A percentile compares a stretch with the other conserved stretches of the same genome.
These are phyloP conservation scores for Sabatieria punctata DNA, from an alignment of 2,888 invertebrate genomes.

Conservation along the genomic window DNA sequence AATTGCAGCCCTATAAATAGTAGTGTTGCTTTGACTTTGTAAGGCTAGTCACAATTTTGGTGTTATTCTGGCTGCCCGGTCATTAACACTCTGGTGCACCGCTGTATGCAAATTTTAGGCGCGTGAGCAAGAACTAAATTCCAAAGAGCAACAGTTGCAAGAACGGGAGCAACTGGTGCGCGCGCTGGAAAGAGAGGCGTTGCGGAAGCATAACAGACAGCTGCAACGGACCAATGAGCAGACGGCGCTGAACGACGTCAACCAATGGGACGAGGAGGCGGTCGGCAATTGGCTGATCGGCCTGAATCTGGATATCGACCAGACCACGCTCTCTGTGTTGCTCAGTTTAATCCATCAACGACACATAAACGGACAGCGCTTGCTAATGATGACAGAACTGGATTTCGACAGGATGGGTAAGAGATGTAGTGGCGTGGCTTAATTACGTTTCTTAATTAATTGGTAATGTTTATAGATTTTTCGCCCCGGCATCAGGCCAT, in stretches of 20 bases:
- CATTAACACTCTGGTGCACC: too few species aligned
- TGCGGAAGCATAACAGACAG: background rate
- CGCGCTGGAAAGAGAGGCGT: background rate
- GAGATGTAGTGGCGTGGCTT: too few species aligned
- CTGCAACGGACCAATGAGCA: conserved; percentile 1
- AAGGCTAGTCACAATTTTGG: too few species aligned
- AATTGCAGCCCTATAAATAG: too few species aligned
- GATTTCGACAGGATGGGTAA: too few species aligned
- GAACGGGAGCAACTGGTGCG: background rate
- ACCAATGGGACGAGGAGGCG: conserved; percentile 3
- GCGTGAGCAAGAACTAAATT: background rate
- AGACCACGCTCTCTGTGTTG: background rate
- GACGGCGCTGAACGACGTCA: conserved; percentile 1
- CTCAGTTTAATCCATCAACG: too few species aligned
- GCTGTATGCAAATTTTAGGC: too few species aligned
- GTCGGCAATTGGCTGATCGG: conserved; percentile 11
- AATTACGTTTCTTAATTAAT: too few species aligned
- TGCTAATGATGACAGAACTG: conserved; percentile 24
- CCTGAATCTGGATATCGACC: background rate
- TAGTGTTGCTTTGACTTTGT: too few species aligned
- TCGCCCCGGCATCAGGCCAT: too few species aligned
- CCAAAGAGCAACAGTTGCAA: conserved; percentile 4
- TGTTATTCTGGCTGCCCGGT: too few species aligned
- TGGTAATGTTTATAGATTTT: too few species aligned
- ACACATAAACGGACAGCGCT: conserved; percentile 29